Conservation (phyloP, 1,140 invertebrate species). For the Listronotus bonariensis region DNA sequence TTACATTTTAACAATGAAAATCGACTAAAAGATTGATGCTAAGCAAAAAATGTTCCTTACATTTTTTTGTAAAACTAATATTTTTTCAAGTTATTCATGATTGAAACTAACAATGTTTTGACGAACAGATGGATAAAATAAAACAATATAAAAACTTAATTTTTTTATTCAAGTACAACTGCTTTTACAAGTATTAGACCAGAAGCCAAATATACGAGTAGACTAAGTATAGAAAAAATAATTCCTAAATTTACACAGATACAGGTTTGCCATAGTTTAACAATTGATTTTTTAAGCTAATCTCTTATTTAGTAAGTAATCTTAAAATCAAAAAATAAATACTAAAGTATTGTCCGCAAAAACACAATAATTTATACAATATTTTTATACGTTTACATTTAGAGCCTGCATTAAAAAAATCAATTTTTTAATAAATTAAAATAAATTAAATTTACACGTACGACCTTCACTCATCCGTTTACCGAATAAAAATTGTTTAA, state of each 20-base stretch:
- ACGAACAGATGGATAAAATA: not conserved
- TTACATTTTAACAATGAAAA: no score
- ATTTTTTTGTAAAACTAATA: no score
- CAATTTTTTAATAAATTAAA: no score
- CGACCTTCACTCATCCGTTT: no score
- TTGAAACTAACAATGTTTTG: no score
- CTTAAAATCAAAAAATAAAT: not conserved
- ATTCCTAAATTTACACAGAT: slow-evolving; percentile 8
- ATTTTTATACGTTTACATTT: no score
- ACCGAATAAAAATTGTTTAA: no score
- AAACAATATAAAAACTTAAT: slow-evolving; percentile 1
- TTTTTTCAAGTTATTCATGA: no score
- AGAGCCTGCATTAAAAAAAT: no score
- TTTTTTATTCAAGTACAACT: slow-evolving; percentile 8
- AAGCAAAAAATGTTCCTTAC: no score
- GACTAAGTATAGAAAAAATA: slow-evolving; percentile 8
- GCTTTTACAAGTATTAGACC: slow-evolving; percentile 11
- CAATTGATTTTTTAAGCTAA: slow-evolving; percentile 4
- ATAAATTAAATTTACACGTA: no score
- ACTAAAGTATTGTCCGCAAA: not conserved
- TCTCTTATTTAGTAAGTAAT: not conserved
- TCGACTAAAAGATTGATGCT: no score
- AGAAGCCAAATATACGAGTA: slow-evolving; percentile 8
- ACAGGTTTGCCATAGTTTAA: not conserved
- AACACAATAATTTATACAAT: slow-evolving; percentile 1